Evolutionary conservation across 2,113 vertebrate species (phyloP), one percentile per base, ranked within the genome.

Genomic region (Dasyornis broadbenti): DNA sequence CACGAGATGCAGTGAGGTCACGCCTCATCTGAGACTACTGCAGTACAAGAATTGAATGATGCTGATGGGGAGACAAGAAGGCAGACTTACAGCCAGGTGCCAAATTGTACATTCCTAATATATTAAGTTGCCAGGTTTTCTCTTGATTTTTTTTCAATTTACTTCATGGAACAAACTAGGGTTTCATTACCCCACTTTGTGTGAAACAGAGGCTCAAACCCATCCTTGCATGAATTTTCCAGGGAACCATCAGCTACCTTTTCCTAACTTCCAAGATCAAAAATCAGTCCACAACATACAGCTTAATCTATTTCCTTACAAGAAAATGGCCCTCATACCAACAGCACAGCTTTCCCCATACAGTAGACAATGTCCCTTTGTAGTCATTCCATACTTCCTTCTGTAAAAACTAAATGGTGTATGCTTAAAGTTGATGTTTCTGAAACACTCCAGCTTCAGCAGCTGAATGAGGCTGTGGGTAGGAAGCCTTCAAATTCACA

Each of bases 1-100:
- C 23, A 45, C 0, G 1, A 76, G 20, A 56, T 3, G 1, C 17
- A 69, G 8, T 0, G 0, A 90, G 35, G 31, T 70, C 15, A 37
- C 3, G 2, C 7, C 70, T 59, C 57, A 53, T 28, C 30, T 10
- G 16, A 80, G 45, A 56, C 17, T 70, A 30, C 8, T 31, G 20
- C 37, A 86, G 30, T 3, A 39, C 21, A 73, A 70, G 20, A 81
- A 31, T 0, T 81, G 26, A 15, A 90, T 21, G 17, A 78, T 57
- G 40, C 35, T 66, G 49, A 82, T 65, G 14, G 23, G 16, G 15
- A 86, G 6, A 37, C 5, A 37, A 39, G 24, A 71, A 35, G 14
- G 26, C 72, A 61, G 13, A 11, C 17, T 70, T 79, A 64, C 22
- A 75, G 63, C 7, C 66, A 15, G 2, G 6, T 50, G 23, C 33